These are phyloP conservation scores for Arothron firmamentum DNA, from an alignment of 2,113 vertebrate genomes.

Conservation along the genomic window DNA sequence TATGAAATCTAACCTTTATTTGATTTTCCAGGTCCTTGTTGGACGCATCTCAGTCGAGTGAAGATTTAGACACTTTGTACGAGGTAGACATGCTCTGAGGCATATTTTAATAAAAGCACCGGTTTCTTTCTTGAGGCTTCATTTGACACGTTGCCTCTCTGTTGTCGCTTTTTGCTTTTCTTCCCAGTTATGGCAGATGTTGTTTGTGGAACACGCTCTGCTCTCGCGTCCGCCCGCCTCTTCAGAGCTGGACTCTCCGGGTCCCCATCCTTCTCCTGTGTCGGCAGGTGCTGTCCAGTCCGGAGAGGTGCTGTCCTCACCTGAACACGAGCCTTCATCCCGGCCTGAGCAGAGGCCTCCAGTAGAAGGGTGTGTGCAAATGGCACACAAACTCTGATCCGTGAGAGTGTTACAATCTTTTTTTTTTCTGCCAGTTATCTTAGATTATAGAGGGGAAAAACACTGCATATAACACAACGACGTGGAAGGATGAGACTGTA, in stretches of 20 bases:
- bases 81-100: slow-evolving; percentile 73
- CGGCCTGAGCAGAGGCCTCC: slow-evolving; percentile 80
- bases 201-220: slow-evolving; percentile 74
- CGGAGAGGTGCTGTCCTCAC: slow-evolving; percentile 69
- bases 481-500: not conserved
- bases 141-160: slow-evolving; percentile 34
- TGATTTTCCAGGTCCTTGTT: slow-evolving; percentile 78
- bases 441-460: not conserved
- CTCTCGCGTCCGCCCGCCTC: slow-evolving; percentile 72
- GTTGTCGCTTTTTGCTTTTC: slow-evolving; percentile 13
- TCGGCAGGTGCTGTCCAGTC: slow-evolving; percentile 54
- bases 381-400: slow-evolving; percentile 14
- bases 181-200: slow-evolving; percentile 85
- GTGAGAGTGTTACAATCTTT: too few relatives aligned
- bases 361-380: slow-evolving; percentile 82
- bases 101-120: slow-evolving; percentile 9
- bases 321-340: slow-evolving; percentile 70
- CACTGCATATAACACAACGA: too few relatives aligned
- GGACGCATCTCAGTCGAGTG: slow-evolving; percentile 57
- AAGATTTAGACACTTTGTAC: slow-evolving; percentile 78
- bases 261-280: slow-evolving; percentile 17
- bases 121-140: slow-evolving; percentile 9
- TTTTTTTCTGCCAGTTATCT: not conserved
- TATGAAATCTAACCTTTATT: not conserved
- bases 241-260: slow-evolving; percentile 34